Conservation (phyloP, 2,888 invertebrate genomes). For the Smittia sp. region DNA sequence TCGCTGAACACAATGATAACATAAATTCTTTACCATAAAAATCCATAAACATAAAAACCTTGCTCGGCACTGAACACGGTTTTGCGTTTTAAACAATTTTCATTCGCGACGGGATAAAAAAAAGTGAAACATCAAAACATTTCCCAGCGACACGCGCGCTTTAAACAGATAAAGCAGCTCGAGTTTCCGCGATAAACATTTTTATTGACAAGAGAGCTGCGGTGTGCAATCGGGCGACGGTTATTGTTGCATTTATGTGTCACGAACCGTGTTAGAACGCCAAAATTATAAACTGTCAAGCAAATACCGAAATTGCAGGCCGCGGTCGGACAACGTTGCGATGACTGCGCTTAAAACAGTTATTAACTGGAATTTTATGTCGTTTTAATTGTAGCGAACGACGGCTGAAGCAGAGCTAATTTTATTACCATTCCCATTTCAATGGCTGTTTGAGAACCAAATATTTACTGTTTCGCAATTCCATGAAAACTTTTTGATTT, state of each 20-base stretch:
- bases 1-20: conserved; percentile 31
- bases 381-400: neutral
- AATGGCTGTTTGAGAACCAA: neutral
- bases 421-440: neutral
- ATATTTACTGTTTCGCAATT: too few relatives aligned
- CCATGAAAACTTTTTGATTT: too few relatives aligned
- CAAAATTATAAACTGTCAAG: too few relatives aligned
- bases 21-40: conserved; percentile 37
- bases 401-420: neutral
- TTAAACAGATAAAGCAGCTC: neutral
- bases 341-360: neutral
- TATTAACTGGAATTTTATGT: conserved; percentile 14
- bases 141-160: neutral
- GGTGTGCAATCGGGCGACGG: too few relatives aligned
- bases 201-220: too few relatives aligned
- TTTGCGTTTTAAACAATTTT: conserved; percentile 9
- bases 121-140: neutral
- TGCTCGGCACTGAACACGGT: conserved; percentile 18
- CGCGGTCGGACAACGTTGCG: too few relatives aligned
- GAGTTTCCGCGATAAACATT: too few relatives aligned
- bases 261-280: too few relatives aligned
- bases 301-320: too few relatives aligned
- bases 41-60: conserved; percentile 33
- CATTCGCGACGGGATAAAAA: neutral
- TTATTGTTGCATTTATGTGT: too few relatives aligned